Conservation (phyloP, 2,888 invertebrate species). For the Dicyrtomina minuta region DNA sequence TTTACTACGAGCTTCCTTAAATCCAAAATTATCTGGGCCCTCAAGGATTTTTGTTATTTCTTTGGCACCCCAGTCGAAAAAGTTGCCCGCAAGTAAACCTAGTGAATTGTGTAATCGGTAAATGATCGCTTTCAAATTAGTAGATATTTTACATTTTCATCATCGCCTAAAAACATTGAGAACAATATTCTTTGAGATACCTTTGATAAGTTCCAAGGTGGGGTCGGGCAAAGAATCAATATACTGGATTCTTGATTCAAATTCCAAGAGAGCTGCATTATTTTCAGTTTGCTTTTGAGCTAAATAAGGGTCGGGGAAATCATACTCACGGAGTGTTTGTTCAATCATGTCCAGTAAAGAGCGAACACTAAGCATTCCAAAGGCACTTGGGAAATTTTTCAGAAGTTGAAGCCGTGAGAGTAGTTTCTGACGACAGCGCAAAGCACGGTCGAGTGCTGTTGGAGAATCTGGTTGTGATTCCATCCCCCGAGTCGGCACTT, state of each 20-base stretch:
- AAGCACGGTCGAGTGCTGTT: conserved; percentile 75
- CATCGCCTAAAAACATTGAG: neutral
- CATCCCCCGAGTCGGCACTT: conserved; percentile 80
- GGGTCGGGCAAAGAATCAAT: conserved; percentile 62
- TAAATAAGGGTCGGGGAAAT: conserved; percentile 79
- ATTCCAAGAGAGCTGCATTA: conserved; percentile 70
- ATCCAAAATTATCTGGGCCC: conserved; percentile 69
- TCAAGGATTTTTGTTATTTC: conserved; percentile 84
- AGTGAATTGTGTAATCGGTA: too few relatives aligned
- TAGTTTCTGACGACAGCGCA: conserved; percentile 80
- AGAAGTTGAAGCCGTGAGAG: conserved; percentile 74
- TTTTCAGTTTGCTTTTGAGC: conserved; percentile 88
- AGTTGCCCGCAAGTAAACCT: conserved; percentile 77
- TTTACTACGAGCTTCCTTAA: conserved; percentile 76
- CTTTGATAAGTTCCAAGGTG: conserved; percentile 60
- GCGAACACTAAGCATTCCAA: conserved; percentile 69
- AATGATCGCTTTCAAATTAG: neutral
- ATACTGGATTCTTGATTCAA: conserved; percentile 67
- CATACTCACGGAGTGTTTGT: conserved; percentile 83
- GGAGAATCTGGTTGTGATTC: conserved; percentile 73
- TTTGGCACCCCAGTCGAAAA: conserved; percentile 97
- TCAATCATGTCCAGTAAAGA: conserved; percentile 88
- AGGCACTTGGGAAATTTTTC: conserved; percentile 74
- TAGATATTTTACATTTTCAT: too few relatives aligned
- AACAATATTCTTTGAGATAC: neutral